A percentile compares a stretch with the other conserved stretches of the same genome.
Evolutionary conservation across 2,888 invertebrate species (phyloP).

Genomic region (Sphaerophoria taeniata): DNA sequence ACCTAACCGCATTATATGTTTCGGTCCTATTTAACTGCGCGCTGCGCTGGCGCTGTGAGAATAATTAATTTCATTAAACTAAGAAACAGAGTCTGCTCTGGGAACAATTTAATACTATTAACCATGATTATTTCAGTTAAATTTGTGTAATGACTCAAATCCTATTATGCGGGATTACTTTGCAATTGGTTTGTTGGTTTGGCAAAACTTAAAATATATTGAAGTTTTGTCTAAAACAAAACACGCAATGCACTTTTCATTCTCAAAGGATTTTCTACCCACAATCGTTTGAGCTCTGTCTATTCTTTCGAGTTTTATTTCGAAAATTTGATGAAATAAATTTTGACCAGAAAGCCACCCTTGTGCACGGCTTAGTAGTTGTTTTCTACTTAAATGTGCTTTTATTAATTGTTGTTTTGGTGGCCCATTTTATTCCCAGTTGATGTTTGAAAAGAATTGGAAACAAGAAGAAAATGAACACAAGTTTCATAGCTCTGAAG

Average conservation of each 20-base stretch:
- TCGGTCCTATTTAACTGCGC: constrained; percentile 38
- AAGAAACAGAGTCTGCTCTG: constrained; percentile 39
- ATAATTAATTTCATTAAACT: constrained; percentile 63
- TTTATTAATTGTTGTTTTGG: too few species aligned
- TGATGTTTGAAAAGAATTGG: too few species aligned
- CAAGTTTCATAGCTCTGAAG: too few species aligned
- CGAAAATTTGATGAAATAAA: too few species aligned
- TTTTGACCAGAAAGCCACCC: too few species aligned
- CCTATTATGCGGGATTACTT: constrained; percentile 55
- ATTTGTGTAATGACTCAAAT: constrained; percentile 60
- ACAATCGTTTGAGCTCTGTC: constrained; percentile 14
- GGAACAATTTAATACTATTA: constrained; percentile 64
- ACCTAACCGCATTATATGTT: constrained; percentile 6
- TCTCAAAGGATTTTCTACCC: not conserved
- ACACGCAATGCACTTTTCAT: constrained; percentile 17
- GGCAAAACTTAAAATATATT: constrained; percentile 3
- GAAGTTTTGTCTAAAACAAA: constrained; percentile 19
- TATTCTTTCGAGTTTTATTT: not conserved
- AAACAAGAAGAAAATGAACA: too few species aligned
- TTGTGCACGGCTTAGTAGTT: too few species aligned
- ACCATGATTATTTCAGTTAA: constrained; percentile 57
- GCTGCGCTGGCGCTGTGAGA: too few species aligned
- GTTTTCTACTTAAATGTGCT: too few species aligned
- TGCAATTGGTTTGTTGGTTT: constrained; percentile 57
- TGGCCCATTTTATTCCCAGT: too few species aligned